A percentile compares a stretch with the other conserved stretches of the same genome.
Conservation (phyloP, 2,888 invertebrate genomes). For the Aleiodes leptofemur region DNA sequence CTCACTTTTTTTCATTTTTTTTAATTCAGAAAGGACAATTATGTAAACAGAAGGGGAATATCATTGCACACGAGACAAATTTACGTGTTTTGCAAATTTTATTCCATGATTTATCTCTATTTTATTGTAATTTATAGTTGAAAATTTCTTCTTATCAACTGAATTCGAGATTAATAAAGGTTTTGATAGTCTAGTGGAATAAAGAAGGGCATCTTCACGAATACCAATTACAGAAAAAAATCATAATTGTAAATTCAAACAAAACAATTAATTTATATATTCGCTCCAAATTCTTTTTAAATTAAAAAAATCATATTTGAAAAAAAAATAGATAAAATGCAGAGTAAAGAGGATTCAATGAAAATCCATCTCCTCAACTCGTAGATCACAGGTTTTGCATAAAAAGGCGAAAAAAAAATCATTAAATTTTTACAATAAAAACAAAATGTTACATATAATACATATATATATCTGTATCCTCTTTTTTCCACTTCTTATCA, state of each 20-base stretch:
- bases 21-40: background rate
- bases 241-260: no score
- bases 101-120: no score
- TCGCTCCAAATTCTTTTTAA: no score
- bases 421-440: conserved; percentile 1
- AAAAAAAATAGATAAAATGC: background rate
- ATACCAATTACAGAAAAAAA: no score
- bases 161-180: no score
- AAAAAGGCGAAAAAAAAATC: conserved; percentile 3
- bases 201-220: no score
- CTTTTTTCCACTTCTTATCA: background rate
- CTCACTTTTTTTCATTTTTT: background rate
- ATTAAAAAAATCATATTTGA: background rate
- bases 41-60: background rate
- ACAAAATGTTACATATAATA: background rate
- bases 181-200: no score
- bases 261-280: no score
- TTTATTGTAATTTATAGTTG: no score
- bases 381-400: conserved; percentile 7
- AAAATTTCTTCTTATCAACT: no score
- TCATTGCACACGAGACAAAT: no score
- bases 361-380: conserved; percentile 1
- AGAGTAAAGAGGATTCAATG: background rate
- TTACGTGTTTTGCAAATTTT: no score
- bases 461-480: background rate